Evolutionary conservation across 1,140 invertebrate species (phyloP).

Genomic region (Ceratosolen fusciceps): DNA sequence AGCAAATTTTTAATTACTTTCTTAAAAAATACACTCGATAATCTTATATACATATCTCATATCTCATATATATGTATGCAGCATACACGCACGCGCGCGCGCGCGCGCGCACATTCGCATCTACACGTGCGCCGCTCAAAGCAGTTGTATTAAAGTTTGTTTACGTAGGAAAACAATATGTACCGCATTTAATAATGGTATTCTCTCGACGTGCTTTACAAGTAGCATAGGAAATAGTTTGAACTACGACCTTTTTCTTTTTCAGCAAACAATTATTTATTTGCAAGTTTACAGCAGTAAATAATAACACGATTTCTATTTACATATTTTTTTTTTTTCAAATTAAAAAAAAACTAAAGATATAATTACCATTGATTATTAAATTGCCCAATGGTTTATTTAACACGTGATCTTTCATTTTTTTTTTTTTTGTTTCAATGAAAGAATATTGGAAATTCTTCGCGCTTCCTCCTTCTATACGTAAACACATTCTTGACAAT

Average conservation of each 20-base stretch:
- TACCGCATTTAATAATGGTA: too few species aligned
- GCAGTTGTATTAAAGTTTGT: too few species aligned
- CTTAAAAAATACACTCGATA: too few species aligned
- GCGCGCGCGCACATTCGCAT: too few species aligned
- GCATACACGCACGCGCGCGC: too few species aligned
- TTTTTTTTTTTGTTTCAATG: too few species aligned
- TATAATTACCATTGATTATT: slow-evolving; percentile 38
- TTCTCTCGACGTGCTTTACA: too few species aligned
- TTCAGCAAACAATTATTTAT: slow-evolving; percentile 50
- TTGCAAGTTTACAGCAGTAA: slow-evolving; percentile 50
- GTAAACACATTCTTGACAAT: not conserved
- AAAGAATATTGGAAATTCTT: slow-evolving; percentile 25
- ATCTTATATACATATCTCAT: too few species aligned
- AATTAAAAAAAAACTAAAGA: slow-evolving; percentile 44
- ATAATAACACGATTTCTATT: slow-evolving; percentile 48
- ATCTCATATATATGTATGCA: too few species aligned
- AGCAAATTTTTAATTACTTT: too few species aligned
- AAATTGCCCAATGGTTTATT: slow-evolving; percentile 13
- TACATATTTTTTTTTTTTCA: slow-evolving; percentile 43
- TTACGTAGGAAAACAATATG: too few species aligned
- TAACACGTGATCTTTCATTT: slow-evolving; percentile 22
- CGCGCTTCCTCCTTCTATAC: not conserved
- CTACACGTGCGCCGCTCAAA: too few species aligned
- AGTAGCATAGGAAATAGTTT: slow-evolving; percentile 5
- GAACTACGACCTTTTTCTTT: slow-evolving; percentile 32